Base-by-base conservation (phyloP, 2,888 invertebrate genomes). In the Polydesmus complanatus region DNA sequence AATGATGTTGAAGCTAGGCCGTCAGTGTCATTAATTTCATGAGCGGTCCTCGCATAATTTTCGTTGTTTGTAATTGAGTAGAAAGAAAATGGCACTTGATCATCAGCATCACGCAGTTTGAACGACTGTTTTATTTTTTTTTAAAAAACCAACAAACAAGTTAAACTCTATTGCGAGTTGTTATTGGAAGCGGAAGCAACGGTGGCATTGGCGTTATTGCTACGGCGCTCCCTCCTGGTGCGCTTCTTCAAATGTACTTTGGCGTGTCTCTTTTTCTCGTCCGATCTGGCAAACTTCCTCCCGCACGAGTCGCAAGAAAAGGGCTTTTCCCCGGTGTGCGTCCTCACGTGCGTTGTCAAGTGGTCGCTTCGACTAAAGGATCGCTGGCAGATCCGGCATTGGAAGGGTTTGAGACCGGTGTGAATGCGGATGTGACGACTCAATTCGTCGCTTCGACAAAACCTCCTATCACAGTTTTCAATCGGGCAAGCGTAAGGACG, bases 381-480 rank as follows among this genome's bases (percentile, higher is more conserved):
- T 52, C 98, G 82, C 92, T 95, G 92, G 77, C 98, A 98, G 70
- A 98, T 96, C 66, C 94, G 84, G 75, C 98, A 98, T 78, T 96
- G 92, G 79, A 96, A 96, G 69, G 96, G 96, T 73, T 96, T 96
- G 75, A 96, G 95, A 1, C 96, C 98, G 55, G 97, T 98, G 78
- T 98, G 98, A 71, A 98, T 98, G 68, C 98, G 85, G 69, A 98
- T 96, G 78, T 98, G 98, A 69, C 98, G 82, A 61, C 98, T 97
- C 64, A 98, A 82, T 78, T 98, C 98, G 78, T 98, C 98, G 64
- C 93, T 94, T 61, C 98, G 81, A 49, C 95, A 95, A 77, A 98
- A 98, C 65, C 97, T 81, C 51, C 96, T 81, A 77, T 97, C 96
- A 78, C 97, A 98, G 69, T 88, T 88, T 74, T 95, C 95, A 37